Conservation (phyloP, 2,888 invertebrate species). For the Diaprepes abbreviatus region DNA sequence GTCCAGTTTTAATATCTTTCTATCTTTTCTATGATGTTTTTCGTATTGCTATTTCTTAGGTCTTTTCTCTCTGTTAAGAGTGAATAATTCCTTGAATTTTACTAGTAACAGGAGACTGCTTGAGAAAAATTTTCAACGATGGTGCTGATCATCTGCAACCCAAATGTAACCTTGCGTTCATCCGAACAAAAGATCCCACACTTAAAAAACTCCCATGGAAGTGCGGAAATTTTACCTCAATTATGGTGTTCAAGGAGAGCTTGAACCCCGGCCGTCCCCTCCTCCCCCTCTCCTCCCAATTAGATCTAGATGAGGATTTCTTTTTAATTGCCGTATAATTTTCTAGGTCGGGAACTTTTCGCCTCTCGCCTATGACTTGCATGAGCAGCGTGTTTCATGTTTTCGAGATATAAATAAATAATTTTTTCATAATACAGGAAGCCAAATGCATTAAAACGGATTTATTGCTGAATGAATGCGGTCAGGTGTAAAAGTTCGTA, state of each 20-base stretch:
- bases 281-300: slow-evolving; percentile 22
- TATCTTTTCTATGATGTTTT: too few species aligned
- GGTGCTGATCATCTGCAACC: slow-evolving; percentile 30
- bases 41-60: too few species aligned
- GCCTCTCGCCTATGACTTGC: slow-evolving; percentile 23
- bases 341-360: slow-evolving; percentile 45
- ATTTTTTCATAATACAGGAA: slow-evolving; percentile 15
- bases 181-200: slow-evolving; percentile 62
- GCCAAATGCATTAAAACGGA: background rate
- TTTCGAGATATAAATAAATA: slow-evolving; percentile 8
- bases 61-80: too few species aligned
- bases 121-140: too few species aligned
- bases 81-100: too few species aligned
- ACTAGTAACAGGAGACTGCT: too few species aligned
- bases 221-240: slow-evolving; percentile 63
- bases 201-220: slow-evolving; percentile 60
- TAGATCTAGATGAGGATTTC: slow-evolving; percentile 49
- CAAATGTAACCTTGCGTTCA: slow-evolving; percentile 59
- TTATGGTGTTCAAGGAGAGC: slow-evolving; percentile 63
- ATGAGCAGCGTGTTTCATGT: background rate
- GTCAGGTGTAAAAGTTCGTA: too few species aligned
- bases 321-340: slow-evolving; percentile 50
- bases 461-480: background rate
- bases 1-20: too few species aligned
- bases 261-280: slow-evolving; percentile 56